Evolutionary conservation across 2,888 invertebrate species (phyloP).

Genomic region (Athripsodes cinereus): DNA sequence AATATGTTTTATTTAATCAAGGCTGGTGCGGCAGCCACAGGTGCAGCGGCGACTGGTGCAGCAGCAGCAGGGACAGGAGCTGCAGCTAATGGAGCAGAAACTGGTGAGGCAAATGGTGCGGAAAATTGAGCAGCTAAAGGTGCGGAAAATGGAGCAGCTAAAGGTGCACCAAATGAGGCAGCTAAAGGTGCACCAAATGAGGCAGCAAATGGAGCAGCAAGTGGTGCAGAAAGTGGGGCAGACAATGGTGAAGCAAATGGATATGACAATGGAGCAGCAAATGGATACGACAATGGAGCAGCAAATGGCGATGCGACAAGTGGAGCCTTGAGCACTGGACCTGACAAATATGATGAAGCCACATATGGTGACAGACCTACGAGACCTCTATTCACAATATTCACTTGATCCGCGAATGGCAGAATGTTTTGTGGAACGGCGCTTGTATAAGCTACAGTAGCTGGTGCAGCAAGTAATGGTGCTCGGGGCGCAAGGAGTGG

Average conservation of each 20-base stretch:
- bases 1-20: no score
- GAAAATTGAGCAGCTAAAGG: constrained; percentile 33
- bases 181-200: constrained; percentile 25
- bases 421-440: constrained; percentile 57
- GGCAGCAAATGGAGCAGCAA: constrained; percentile 21
- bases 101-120: constrained; percentile 30
- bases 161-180: constrained; percentile 21
- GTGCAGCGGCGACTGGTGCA: no score
- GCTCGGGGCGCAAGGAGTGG: constrained; percentile 36
- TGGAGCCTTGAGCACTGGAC: constrained; percentile 24
- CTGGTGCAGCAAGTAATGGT: constrained; percentile 28
- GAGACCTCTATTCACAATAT: constrained; percentile 42
- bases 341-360: constrained; percentile 28
- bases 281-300: constrained; percentile 20
- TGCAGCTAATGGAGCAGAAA: constrained; percentile 1
- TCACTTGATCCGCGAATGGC: constrained; percentile 57
- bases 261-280: constrained; percentile 18
- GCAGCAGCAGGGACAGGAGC: constrained; percentile 14
- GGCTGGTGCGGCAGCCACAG: no score
- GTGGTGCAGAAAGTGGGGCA: constrained; percentile 28
- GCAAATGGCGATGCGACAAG: constrained; percentile 29
- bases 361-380: constrained; percentile 33
- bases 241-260: constrained; percentile 16
- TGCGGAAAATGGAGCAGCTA: constrained; percentile 17
- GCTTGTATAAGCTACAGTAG: constrained; percentile 40